Conservation (phyloP, 1,140 invertebrate genomes). For the Wiebesia pumilae region DNA sequence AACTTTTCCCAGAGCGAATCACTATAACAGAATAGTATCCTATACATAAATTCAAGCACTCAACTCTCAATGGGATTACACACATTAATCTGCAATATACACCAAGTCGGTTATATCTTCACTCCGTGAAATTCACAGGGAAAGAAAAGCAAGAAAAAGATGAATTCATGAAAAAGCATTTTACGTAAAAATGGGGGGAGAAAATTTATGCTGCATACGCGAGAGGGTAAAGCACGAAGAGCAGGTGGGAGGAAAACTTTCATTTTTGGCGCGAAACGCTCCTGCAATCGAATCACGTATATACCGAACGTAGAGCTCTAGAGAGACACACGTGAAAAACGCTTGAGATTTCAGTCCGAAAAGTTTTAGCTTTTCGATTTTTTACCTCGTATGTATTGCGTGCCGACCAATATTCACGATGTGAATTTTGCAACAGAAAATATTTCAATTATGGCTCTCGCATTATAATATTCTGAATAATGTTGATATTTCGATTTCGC, state of each 20-base stretch:
- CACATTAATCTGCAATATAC: neutral
- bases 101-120: neutral
- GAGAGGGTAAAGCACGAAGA: neutral
- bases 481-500: too few species aligned
- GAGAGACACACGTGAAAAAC: constrained; percentile 31
- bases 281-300: constrained; percentile 44
- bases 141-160: neutral
- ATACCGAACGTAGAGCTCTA: neutral
- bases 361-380: neutral
- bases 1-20: neutral
- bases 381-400: neutral
- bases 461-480: too few species aligned
- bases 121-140: neutral
- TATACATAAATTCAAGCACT: neutral
- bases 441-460: too few species aligned
- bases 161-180: neutral
- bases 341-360: constrained; percentile 35
- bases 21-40: neutral
- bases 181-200: neutral
- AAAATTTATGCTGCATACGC: constrained; percentile 27
- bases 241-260: neutral
- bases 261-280: constrained; percentile 42
- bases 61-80: neutral
- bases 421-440: neutral
- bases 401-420: neutral